Conservation (phyloP, 2,797 vertebrate genomes). For the Pteronotus mesoamericanus region DNA sequence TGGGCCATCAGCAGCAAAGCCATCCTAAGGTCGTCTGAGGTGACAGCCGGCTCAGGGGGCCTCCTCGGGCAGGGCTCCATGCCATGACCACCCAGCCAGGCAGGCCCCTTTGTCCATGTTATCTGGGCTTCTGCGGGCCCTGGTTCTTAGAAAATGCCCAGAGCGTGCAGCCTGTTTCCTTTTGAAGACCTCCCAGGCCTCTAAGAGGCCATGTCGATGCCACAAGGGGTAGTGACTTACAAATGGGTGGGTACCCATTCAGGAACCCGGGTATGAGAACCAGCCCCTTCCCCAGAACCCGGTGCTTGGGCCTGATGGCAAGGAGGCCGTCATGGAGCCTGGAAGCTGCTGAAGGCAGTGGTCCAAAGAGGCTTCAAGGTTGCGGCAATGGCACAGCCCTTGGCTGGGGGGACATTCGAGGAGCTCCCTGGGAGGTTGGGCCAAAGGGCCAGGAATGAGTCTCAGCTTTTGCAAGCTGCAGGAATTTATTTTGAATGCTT, state of each 20-base stretch:
- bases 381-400: background rate
- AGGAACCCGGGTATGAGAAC: background rate
- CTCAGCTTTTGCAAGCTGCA: constrained; percentile 50
- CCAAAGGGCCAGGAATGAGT: constrained; percentile 36
- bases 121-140: background rate
- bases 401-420: background rate
- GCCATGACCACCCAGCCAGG: background rate
- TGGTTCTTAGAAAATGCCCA: background rate
- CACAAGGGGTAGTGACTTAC: background rate
- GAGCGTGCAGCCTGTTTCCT: background rate
- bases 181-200: background rate
- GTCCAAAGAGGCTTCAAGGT: background rate
- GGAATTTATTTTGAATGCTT: constrained; percentile 76
- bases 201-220: background rate
- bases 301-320: background rate
- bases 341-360: background rate
- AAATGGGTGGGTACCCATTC: background rate
- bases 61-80: background rate
- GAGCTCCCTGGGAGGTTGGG: constrained; percentile 46
- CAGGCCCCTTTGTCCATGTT: background rate
- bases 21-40: background rate
- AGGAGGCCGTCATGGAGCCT: background rate
- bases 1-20: background rate
- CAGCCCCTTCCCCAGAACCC: background rate
- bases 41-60: background rate